Evolutionary conservation across 1,140 invertebrate species (phyloP).

Genomic region (Drosophila leontia): DNA sequence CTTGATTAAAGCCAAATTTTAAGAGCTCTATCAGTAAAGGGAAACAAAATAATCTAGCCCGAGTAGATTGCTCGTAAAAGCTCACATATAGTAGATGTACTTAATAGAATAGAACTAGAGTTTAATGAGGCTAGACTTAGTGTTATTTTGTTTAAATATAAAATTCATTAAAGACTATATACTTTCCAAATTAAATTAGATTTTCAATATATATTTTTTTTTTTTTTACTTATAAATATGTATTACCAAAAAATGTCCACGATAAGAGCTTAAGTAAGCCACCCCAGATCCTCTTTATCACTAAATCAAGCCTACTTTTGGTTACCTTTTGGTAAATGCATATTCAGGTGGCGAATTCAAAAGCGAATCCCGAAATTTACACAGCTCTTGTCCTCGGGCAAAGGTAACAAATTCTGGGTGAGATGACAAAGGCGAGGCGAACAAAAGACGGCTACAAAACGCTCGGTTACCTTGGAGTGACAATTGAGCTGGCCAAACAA

Average conservation of each 20-base stretch:
- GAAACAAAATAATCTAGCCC: not conserved
- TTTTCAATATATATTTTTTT: too few species aligned
- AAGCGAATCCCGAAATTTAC: conserved; percentile 44
- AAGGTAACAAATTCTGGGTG: conserved; percentile 16
- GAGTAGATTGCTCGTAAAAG: not conserved
- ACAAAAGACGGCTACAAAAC: conserved; percentile 52
- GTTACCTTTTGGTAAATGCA: conserved; percentile 39
- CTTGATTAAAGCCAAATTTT: conserved; percentile 30
- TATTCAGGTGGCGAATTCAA: conserved; percentile 67
- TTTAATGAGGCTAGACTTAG: not conserved
- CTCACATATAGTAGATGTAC: too few species aligned
- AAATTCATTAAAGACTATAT: not conserved
- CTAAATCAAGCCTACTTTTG: not conserved
- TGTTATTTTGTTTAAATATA: not conserved
- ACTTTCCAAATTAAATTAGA: not conserved
- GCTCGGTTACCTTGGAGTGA: conserved; percentile 58
- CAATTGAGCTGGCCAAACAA: conserved; percentile 30
- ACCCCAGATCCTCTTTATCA: not conserved
- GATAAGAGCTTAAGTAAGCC: not conserved
- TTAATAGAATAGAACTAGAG: not conserved
- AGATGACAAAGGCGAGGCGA: conserved; percentile 17
- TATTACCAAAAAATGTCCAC: not conserved
- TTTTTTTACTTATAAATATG: not conserved
- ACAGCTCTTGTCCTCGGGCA: conserved; percentile 37
- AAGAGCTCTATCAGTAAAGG: conserved; percentile 5